A percentile compares a stretch with the other conserved stretches of the same genome.
Evolutionary conservation across 2,888 invertebrate species (phyloP).

Genomic region (Leptinotarsa juncta): DNA sequence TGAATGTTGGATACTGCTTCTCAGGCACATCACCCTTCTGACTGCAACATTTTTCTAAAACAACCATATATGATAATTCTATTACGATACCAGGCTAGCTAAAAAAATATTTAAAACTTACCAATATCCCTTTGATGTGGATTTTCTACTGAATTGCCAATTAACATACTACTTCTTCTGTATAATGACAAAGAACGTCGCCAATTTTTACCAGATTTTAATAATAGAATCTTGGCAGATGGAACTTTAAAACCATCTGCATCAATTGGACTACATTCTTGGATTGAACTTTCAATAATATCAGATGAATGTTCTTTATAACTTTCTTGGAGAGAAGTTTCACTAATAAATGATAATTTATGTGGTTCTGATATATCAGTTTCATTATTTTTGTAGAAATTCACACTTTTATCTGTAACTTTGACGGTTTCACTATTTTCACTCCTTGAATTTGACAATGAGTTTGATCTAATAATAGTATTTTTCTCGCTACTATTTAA

Average conservation of each 20-base stretch:
- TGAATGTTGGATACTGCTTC: not conserved
- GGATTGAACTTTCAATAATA: constrained; percentile 38
- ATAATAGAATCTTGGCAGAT: constrained; percentile 59
- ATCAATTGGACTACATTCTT: constrained; percentile 23
- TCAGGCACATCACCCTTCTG: not conserved
- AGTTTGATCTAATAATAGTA: not conserved
- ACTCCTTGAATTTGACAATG: not conserved
- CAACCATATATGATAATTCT: too few relatives aligned
- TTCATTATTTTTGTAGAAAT: too few relatives aligned
- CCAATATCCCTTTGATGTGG: not conserved
- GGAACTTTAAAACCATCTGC: constrained; percentile 34
- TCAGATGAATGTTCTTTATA: constrained; percentile 21
- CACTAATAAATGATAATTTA: not conserved
- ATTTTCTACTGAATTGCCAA: not conserved
- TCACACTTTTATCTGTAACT: not conserved
- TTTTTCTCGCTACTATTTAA: constrained; percentile 7
- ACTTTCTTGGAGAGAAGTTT: constrained; percentile 2
- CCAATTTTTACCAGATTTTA: constrained; percentile 78
- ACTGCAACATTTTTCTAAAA: constrained; percentile 1
- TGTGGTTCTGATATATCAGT: not conserved
- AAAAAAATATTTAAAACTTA: not conserved
- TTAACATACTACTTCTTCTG: constrained; percentile 49
- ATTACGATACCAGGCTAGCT: not conserved
- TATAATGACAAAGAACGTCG: constrained; percentile 74
- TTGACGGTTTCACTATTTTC: not conserved